Conservation (phyloP, 2,888 invertebrate genomes). For the Andrena marginata region DNA sequence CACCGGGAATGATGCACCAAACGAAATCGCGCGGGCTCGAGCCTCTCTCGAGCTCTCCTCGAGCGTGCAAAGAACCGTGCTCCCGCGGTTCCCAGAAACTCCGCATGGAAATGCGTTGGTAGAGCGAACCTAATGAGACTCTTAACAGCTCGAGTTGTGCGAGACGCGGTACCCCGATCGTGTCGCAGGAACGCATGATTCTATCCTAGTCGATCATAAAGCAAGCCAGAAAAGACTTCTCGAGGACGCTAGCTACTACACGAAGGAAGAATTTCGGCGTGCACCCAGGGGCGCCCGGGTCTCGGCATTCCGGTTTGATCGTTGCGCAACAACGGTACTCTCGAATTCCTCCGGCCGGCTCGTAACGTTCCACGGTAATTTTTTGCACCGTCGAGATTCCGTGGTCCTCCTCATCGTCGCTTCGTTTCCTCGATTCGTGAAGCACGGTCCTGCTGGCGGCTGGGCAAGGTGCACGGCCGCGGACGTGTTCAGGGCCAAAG, state of each 20-base stretch:
- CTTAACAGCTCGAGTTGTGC: too few relatives aligned
- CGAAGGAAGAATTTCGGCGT: slow-evolving; percentile 59
- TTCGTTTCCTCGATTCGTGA: slow-evolving; percentile 36
- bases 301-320: slow-evolving; percentile 75
- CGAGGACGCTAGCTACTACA: slow-evolving; percentile 13
- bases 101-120: neutral
- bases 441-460: neutral
- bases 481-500: slow-evolving; percentile 40
- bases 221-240: neutral
- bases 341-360: slow-evolving; percentile 49
- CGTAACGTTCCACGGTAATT: slow-evolving; percentile 31
- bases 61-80: neutral
- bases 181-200: too few relatives aligned
- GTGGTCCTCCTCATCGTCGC: neutral
- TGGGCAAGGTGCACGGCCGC: slow-evolving; percentile 42
- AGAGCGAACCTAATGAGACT: neutral
- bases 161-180: too few relatives aligned
- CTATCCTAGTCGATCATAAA: too few relatives aligned
- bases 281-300: slow-evolving; percentile 35
- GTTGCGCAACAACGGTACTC: slow-evolving; percentile 71
- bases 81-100: neutral
- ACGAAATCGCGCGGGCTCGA: neutral
- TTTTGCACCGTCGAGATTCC: neutral
- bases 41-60: neutral
- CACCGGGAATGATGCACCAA: slow-evolving; percentile 19